These are phyloP conservation scores for Campopleginae sp. DNA, from an alignment of 2,888 invertebrate genomes.

Conservation along the genomic window DNA sequence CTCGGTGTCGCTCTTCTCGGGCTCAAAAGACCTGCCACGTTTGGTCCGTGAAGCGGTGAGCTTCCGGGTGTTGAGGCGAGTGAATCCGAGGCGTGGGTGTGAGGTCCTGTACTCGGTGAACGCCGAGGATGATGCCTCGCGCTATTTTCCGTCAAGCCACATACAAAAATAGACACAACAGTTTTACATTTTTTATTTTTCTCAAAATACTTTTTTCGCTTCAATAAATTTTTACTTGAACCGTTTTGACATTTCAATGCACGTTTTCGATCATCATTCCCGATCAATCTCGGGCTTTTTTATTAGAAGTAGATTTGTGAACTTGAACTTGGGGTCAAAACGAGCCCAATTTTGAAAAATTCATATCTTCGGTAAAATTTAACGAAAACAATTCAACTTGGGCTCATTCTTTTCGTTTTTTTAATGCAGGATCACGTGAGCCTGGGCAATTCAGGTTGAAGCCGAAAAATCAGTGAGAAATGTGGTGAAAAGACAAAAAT, in stretches of 20 bases:
- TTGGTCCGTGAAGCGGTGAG: slow-evolving; percentile 79
- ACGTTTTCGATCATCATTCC: too few relatives aligned
- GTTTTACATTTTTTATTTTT: neutral
- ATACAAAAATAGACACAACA: neutral
- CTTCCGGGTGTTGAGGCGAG: slow-evolving; percentile 79
- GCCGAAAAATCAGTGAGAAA: too few relatives aligned
- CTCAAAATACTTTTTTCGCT: neutral
- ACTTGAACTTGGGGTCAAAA: too few relatives aligned
- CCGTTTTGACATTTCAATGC: neutral
- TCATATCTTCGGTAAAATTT: too few relatives aligned
- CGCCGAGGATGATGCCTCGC: slow-evolving; percentile 80
- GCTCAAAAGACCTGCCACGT: slow-evolving; percentile 78
- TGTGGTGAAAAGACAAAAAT: too few relatives aligned
- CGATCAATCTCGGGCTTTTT: too few relatives aligned
- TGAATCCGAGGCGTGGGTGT: slow-evolving; percentile 80
- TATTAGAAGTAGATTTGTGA: too few relatives aligned
- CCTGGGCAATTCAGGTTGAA: too few relatives aligned
- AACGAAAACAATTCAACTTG: too few relatives aligned
- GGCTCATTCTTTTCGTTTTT: too few relatives aligned
- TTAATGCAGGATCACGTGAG: too few relatives aligned
- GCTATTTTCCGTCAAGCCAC: slow-evolving; percentile 68
- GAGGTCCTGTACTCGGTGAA: slow-evolving; percentile 80
- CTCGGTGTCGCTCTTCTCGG: slow-evolving; percentile 79
- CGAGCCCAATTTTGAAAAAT: too few relatives aligned
- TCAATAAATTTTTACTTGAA: neutral